A percentile compares a stretch with the other conserved stretches of the same genome.
Conservation (phyloP, 2,888 invertebrate species). For the Chalcis sispes region DNA sequence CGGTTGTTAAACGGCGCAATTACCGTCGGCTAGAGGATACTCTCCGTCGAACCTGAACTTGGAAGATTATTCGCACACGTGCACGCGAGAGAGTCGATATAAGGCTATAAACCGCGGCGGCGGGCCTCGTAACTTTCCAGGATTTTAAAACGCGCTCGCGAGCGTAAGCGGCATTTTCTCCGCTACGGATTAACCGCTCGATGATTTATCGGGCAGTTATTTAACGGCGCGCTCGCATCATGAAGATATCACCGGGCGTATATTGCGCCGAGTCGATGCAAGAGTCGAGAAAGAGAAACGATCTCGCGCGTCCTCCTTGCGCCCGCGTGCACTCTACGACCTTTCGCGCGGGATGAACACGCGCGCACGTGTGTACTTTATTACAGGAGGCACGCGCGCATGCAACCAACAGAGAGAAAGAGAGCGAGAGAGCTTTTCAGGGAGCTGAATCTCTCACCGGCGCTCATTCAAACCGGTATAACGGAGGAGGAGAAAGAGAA, state of each 20-base stretch:
- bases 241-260: constrained; percentile 45
- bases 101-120: constrained; percentile 18
- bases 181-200: constrained; percentile 32
- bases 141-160: background rate
- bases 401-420: background rate
- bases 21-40: too few relatives aligned
- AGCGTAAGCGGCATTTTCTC: background rate
- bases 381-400: background rate
- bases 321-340: background rate
- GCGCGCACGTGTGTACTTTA: background rate
- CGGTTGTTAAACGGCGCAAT: constrained; percentile 24
- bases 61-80: constrained; percentile 19
- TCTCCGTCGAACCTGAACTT: constrained; percentile 42
- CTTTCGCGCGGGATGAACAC: background rate
- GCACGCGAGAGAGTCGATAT: background rate
- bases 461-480: too few relatives aligned
- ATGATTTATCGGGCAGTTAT: constrained; percentile 50
- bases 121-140: constrained; percentile 10
- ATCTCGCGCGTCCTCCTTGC: too few relatives aligned
- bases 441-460: too few relatives aligned
- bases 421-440: background rate
- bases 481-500: too few relatives aligned
- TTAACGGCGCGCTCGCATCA: constrained; percentile 41
- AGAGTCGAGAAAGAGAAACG: too few relatives aligned
- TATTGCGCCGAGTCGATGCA: background rate